Evolutionary conservation across 2,797 vertebrate species (phyloP).

Genomic region (Leptatherina wallacei): DNA sequence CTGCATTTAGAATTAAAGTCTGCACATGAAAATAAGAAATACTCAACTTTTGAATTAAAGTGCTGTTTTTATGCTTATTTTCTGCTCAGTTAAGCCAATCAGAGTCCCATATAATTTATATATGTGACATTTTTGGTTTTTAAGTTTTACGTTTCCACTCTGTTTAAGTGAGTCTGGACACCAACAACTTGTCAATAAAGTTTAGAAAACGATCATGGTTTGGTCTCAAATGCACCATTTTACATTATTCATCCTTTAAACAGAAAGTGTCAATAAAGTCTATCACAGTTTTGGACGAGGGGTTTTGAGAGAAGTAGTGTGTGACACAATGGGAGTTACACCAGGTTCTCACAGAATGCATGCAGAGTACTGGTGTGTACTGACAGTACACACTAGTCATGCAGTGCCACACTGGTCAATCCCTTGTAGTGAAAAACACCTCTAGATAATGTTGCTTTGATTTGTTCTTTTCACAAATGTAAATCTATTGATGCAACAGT

Average conservation of each 20-base stretch:
- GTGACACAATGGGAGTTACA: neutral
- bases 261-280: neutral
- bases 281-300: neutral
- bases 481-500: conserved; percentile 4
- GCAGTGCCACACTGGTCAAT: conserved; percentile 33
- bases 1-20: neutral
- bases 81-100: neutral
- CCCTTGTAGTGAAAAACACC: conserved; percentile 28
- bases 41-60: no score
- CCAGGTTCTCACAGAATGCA: neutral
- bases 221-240: neutral
- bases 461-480: conserved; percentile 1
- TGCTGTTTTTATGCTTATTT: neutral
- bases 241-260: neutral
- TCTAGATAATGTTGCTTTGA: conserved; percentile 27
- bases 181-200: neutral
- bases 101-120: neutral
- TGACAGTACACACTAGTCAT: conserved; percentile 43
- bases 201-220: neutral
- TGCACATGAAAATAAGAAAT: no score
- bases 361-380: neutral
- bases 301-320: neutral
- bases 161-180: neutral
- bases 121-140: conserved; percentile 1
- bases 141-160: neutral